phyloP scores from a whole-genome alignment of 2,113 vertebrate genomes.

The Nematolebias whitei region DNA sequence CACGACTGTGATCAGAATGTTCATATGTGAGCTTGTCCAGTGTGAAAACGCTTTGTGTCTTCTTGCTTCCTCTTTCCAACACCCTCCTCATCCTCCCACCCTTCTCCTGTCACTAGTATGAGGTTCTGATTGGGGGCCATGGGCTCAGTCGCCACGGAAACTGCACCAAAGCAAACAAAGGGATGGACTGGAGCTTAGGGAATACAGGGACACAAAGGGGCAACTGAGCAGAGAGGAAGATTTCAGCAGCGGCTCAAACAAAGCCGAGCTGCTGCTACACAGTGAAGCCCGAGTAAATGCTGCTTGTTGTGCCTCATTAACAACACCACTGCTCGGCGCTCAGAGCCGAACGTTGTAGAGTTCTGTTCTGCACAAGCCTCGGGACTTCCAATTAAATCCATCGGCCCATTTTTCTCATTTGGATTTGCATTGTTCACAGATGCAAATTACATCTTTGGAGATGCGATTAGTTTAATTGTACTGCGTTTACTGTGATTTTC shows the following conservation, averaged over 20 bases:
- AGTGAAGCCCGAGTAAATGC: conserved; percentile 18
- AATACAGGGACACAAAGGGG: conserved; percentile 78
- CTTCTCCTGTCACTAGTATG: conserved; percentile 66
- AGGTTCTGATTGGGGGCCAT: conserved; percentile 76
- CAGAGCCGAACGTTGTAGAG: neutral
- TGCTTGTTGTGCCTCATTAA: conserved; percentile 36
- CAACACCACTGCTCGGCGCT: neutral
- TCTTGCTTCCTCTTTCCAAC: conserved; percentile 9
- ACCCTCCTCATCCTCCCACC: conserved; percentile 25
- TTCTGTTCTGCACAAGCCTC: conserved; percentile 6
- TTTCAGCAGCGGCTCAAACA: conserved; percentile 61
- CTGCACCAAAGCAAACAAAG: conserved; percentile 84
- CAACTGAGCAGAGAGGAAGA: conserved; percentile 71
- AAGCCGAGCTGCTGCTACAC: conserved; percentile 41
- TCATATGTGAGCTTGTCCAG: conserved; percentile 16
- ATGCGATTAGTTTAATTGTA: conserved; percentile 72
- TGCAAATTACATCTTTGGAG: conserved; percentile 74
- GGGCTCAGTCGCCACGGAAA: conserved; percentile 79
- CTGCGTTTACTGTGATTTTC: conserved; percentile 68
- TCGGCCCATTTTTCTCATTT: conserved; percentile 10
- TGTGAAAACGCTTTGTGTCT: conserved; percentile 7
- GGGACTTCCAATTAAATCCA: conserved; percentile 41
- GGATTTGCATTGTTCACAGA: conserved; percentile 75
- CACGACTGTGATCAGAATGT: conserved; percentile 11
- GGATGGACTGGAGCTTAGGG: conserved; percentile 74